Conservation (phyloP, 1,140 invertebrate species). For the Brachionus plicatilis region DNA sequence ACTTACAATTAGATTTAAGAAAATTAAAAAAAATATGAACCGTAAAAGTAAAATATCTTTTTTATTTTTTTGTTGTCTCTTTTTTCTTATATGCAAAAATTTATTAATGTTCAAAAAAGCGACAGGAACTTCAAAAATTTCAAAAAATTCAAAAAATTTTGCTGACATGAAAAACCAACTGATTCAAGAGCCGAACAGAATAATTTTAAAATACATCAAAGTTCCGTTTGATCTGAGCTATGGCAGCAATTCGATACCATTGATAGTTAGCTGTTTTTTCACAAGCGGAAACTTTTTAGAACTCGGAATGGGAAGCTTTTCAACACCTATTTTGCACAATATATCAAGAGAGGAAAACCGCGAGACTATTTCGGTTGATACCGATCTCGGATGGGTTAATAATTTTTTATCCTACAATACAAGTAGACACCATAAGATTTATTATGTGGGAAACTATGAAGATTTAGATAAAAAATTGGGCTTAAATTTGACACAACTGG, state of each 20-base stretch:
- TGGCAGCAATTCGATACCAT: background rate
- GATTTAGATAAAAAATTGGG: background rate
- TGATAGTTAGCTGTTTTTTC: background rate
- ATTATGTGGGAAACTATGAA: background rate
- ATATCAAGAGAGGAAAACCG: background rate
- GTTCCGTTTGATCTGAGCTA: background rate
- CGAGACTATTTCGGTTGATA: background rate
- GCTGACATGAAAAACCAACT: background rate
- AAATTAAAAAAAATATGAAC: background rate
- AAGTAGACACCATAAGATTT: background rate
- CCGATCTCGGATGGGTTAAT: background rate
- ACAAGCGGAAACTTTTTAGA: background rate
- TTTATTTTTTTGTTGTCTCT: no score
- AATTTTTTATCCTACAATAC: conserved; percentile 8
- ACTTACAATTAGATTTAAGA: background rate
- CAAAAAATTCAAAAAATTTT: background rate
- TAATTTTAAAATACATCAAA: background rate
- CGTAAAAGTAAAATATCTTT: background rate
- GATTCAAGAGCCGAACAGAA: background rate
- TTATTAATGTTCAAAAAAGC: background rate
- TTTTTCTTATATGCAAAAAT: no score
- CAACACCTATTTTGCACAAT: background rate
- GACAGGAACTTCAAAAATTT: background rate
- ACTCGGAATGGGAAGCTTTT: conserved; percentile 29
- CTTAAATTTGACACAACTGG: background rate